Evolutionary conservation across 2,888 invertebrate species (phyloP), one percentile per base, ranked within the genome.

Genomic region (Sphinx pinastri): DNA sequence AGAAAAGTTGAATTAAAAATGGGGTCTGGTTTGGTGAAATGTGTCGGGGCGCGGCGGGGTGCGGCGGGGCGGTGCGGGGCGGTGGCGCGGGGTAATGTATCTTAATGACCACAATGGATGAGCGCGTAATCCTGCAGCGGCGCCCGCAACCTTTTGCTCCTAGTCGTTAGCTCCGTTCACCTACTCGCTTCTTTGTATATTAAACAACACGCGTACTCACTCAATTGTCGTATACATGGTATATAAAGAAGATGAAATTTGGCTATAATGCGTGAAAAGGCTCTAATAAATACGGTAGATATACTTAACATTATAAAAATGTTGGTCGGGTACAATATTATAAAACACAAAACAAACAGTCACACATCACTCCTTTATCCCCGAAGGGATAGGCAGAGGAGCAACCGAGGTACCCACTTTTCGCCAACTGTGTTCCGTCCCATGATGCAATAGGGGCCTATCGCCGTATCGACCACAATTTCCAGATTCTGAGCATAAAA

Each of bases 1-100:
- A 90, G 87, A 88, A 90, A 93, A 93, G 94, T 93, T 93, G 94
- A 94, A 94, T 94, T 94, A 94, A 94, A 93, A 93, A 91, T 88
- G 88, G 88, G 88, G 87, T 85, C 82, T 83, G 84, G 78, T 81
- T 79, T 72, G 81, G 80, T 73, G 58, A 14, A 51, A 58, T 38
- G 58, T 58, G 58, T 58, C 0, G 31, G 51, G 58, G 71, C 74
- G 71, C 51, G 73, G 31, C 67, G 68, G 78, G 72, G 75, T 72
- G 70, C 8, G 38, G 2, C 38, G 38, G 38, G 4, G 38, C 3
- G 38, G 38, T 38, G 68, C 70, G 73, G 74, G 77, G 82, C 79
- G 78, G 76, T 87, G 85, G 10, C 31, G 66, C n/a, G 70, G 70
- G 67, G 88, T 89, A 88, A 93, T 92, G 93, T 92, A 89, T 93